Base-by-base conservation (phyloP, 2,113 vertebrate genomes). In the Agapornis roseicollis region DNA sequence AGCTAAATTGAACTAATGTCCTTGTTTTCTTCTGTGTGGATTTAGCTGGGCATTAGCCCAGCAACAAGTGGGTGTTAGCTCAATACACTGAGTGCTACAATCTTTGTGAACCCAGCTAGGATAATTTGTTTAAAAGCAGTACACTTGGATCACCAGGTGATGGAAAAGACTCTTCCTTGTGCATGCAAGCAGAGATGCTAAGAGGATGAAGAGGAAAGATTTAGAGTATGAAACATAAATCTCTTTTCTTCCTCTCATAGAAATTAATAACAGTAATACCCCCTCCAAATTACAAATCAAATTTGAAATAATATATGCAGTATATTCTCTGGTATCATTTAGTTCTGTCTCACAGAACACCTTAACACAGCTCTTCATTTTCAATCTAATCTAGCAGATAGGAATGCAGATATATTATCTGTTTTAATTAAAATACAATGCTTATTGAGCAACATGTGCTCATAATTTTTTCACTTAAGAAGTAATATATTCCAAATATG, bases 361-460 rank as follows among this genome's bases (percentile, higher is more conserved):
- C 63, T 79, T 78, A 85, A 47, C 37, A 71, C 6, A 80, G n/a
- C 14, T 76, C 66, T 94, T 94, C 19, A 77, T 76, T 93, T 96
- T 93, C 72, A 85, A 56, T 47, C 20, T 70, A 90, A 87, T 41
- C 23, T 28, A 85, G 71, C 69, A 92, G 85, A 53, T 12, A 83
- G 35, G 35, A 90, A 89, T 17, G 8, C 29, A 94, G 70, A 65
- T 78, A 79, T 9, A 17, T 17, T 89, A 85, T 63, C 8, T 28
- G 52, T 95, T 93, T 89, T 55, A 87, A 94, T 94, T 94, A 95
- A 94, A 96, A 94, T 31, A 94, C 17, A 94, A 90, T 81, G 9
- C 16, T 23, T 35, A 64, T 58, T 63, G 18, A 5, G 11, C 27
- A 89, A 87, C 23, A 63, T 35, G 55, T 46, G 18, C 25, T 94